A percentile compares a stretch with the other conserved stretches of the same genome.
These are phyloP conservation scores for Plectrocnemia conspersa DNA, from an alignment of 1,140 invertebrate species.

Conservation along the genomic window DNA sequence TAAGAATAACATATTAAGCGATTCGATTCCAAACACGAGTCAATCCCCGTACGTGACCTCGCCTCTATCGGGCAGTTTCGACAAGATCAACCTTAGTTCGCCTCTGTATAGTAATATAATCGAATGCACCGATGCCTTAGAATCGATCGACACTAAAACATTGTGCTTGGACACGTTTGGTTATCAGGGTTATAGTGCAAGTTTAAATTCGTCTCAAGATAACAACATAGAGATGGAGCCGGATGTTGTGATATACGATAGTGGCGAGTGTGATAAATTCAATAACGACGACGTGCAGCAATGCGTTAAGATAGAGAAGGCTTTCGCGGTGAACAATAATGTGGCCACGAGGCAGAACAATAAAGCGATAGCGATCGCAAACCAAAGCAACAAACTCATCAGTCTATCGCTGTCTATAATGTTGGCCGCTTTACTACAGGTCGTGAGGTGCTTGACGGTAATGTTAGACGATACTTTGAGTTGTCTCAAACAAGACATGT, in stretches of 20 bases:
- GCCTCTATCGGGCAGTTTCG: background rate
- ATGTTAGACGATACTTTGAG: slow-evolving; percentile 45
- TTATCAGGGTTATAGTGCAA: background rate
- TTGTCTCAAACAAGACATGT: slow-evolving; percentile 32
- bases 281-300: background rate
- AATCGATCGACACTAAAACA: background rate
- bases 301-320: background rate
- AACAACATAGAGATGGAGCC: background rate
- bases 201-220: background rate
- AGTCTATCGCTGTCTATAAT: slow-evolving; percentile 48
- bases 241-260: slow-evolving; percentile 14
- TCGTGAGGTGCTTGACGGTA: slow-evolving; percentile 45
- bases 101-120: slow-evolving; percentile 4
- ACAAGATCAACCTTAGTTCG: background rate
- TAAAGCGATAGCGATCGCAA: slow-evolving; percentile 25
- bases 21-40: too few species aligned
- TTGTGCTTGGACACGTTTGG: slow-evolving; percentile 1
- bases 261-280: background rate
- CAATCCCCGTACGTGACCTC: background rate
- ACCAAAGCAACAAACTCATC: slow-evolving; percentile 43
- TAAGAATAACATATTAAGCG: too few species aligned
- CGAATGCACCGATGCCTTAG: background rate
- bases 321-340: background rate
- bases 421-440: slow-evolving; percentile 46
- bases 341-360: slow-evolving; percentile 13